These are phyloP conservation scores for Homalodisca vitripennis DNA, from an alignment of 1,140 invertebrate species.

Conservation along the genomic window DNA sequence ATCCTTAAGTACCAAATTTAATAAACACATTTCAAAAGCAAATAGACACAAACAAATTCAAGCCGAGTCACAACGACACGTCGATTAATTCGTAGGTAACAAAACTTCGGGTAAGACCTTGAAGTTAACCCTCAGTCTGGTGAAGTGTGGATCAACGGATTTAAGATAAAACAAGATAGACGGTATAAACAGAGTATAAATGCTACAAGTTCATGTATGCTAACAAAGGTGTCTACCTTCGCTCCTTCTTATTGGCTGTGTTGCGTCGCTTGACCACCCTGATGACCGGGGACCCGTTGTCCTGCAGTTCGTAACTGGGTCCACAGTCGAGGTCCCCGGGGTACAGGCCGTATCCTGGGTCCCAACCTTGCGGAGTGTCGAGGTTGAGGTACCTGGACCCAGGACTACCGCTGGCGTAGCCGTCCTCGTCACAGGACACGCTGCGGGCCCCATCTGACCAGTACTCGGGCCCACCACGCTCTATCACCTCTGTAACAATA, in stretches of 20 bases:
- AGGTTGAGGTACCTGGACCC: constrained; percentile 8
- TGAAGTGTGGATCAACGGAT: no score
- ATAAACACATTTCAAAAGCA: no score
- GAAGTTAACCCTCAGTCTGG: no score
- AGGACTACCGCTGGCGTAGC: background rate
- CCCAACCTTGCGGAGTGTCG: background rate
- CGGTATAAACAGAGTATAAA: no score
- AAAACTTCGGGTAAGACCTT: no score
- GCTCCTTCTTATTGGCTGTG: constrained; percentile 92
- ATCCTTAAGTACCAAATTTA: no score
- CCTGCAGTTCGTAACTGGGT: background rate
- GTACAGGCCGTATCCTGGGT: background rate
- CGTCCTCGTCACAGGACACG: background rate
- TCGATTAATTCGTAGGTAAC: no score
- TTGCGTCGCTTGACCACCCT: constrained; percentile 68
- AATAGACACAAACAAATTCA: no score
- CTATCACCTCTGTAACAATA: no score
- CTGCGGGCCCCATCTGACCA: background rate
- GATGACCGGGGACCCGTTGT: constrained; percentile 52
- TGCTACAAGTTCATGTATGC: no score
- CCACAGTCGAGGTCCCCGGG: background rate
- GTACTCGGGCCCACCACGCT: background rate
- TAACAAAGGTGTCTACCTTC: constrained; percentile 62
- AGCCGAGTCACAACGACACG: no score
- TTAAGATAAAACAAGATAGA: no score